Evolutionary conservation across 2,888 invertebrate species (phyloP), one percentile per base, ranked within the genome.

Genomic region (Cantharis flavilabris): DNA sequence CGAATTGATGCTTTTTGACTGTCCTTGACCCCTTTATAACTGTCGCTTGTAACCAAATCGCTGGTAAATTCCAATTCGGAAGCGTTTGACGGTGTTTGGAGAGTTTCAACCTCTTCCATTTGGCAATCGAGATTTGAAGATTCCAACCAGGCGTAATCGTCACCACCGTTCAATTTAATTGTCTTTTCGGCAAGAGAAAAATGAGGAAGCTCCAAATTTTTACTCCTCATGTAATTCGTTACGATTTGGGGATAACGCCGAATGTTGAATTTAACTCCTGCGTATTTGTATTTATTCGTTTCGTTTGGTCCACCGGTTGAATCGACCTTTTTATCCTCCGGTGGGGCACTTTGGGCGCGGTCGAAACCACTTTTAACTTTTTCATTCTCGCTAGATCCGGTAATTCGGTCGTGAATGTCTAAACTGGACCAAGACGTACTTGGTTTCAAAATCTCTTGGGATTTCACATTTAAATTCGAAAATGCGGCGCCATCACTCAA

Each of bases 31-130:
- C 65, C 49, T 49, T 7, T n/a, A n/a, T 49, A 67, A 67, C 13
- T 23, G 13, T 73, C 79, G 14, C 82, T 78, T 9, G 73, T 78
- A 26, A 83, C 83, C 77, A 90, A 87, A 79, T 91, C 91, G 78
- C 87, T 87, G 3, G 87, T 87, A 80, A 90, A 91, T 82, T 91
- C 91, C 88, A 94, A 90, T 84, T 95, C 95, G 0, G 95, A 94
- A 33, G 95, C 95, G 86, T 95, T 95, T 0, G 94, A 94, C 0
- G 95, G 95, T 0, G 95, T 95, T 85, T 94, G 94, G 64, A 94
- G 88, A 80, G 91, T 89, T 28, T 92, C 91, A 65, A 90, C 90
- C 86, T 90, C 89, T 82, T 90, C 86, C 81, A 90, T 89, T 81
- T 90, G 90, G 81, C 89, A 89, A 83, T 80, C 80, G 30, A 78